Evolutionary conservation across 2,888 invertebrate species (phyloP).

Genomic region (Harmothoe impar): DNA sequence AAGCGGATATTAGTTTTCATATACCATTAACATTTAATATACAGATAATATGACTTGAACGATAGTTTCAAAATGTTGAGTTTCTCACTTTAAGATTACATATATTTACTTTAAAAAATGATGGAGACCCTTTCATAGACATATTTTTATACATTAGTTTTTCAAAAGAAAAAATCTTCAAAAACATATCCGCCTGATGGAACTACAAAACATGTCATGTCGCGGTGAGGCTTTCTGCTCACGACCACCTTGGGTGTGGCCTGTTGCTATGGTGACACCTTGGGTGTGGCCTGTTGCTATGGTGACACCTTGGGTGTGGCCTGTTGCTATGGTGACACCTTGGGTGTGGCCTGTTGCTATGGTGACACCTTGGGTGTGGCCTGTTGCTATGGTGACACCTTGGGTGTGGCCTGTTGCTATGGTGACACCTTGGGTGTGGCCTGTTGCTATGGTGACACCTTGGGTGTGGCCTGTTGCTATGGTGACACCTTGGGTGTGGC

Average conservation of each 20-base stretch:
- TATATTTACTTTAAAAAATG: no score
- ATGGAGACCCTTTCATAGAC: no score
- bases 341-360: slow-evolving; percentile 32
- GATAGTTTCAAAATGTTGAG: no score
- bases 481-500: slow-evolving; percentile 26
- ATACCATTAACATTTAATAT: no score
- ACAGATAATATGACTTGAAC: no score
- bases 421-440: slow-evolving; percentile 26
- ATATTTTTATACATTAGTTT: no score
- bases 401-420: slow-evolving; percentile 32
- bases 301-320: slow-evolving; percentile 26
- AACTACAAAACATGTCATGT: no score
- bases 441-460: slow-evolving; percentile 40
- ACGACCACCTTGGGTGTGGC: neutral
- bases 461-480: slow-evolving; percentile 32
- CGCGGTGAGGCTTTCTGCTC: no score
- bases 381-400: slow-evolving; percentile 40
- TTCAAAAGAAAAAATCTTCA: no score
- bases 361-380: slow-evolving; percentile 26
- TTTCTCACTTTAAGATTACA: no score
- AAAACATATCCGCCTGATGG: no score
- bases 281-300: slow-evolving; percentile 32
- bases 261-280: slow-evolving; percentile 40
- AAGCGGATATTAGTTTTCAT: no score
- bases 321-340: slow-evolving; percentile 40